Base-by-base conservation (phyloP, 2,888 invertebrate species). In the Pantelozetes paolii region DNA sequence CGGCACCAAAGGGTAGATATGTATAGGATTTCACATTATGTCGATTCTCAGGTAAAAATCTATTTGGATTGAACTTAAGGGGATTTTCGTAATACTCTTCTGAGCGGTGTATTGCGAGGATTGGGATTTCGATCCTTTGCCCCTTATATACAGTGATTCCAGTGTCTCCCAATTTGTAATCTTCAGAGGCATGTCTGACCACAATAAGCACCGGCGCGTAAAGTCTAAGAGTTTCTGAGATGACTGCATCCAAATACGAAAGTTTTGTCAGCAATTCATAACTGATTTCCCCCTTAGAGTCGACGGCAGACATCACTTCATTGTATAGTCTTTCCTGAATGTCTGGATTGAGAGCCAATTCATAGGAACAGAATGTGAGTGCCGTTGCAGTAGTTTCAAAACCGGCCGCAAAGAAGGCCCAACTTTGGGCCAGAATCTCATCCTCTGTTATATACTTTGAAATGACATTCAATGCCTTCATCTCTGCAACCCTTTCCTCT, bases 1-100 rank as follows among this genome's bases (percentile, higher is more conserved):
- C 50, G 50, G 50, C 50, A 20, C 50, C 50, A 50, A 50, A 50
- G n/a, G 50, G 50, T n/a, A 50, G 20, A 20, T 50, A 50, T 3
- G n/a, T 50, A 20, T 50, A 50, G 2, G 50, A 20, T 8, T n/a
- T 50, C 8, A 50, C 20, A 3, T 50, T 50, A 20, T 50, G n/a
- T 20, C 50, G 18, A 8, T 50, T 50, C 20, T 50, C 50, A n/a
- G 50, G 50, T 20, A 50, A n/a, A 50, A 50, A 50, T 18, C 50
- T 18, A 18, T 50, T 20, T 20, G 50, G 50, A 18, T n/a, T 50
- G 8, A 50, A 50, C 5, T 18, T 8, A n/a, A 50, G 20, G 5
- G 50, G 50, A 50, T 50, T 20, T 11, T 18, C n/a, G 8, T n/a
- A 50, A 20, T n/a, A n/a, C 6, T 50, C 50, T n/a, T 18, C n/a